Base-by-base conservation (phyloP, 1,140 invertebrate genomes). In the Steinernema feltiae region DNA sequence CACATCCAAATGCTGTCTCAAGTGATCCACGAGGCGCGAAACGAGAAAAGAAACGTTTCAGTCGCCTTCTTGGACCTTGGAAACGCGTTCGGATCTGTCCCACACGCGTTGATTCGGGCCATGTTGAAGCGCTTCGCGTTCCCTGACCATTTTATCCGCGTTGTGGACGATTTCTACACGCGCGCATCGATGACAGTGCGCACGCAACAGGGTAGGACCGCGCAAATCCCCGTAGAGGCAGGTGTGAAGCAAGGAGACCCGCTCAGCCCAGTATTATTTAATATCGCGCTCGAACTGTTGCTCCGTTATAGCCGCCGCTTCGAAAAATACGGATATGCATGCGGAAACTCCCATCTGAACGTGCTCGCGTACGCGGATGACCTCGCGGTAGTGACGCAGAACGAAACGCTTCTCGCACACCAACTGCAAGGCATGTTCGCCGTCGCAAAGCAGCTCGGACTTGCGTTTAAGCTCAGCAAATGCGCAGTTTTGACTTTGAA, bases 371-470 rank as follows among this genome's bases (percentile, higher is more conserved):
- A 83, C 35, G 53, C 84, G 41, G 82, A 74, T 24, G 72, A 53
- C 17, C 82, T 72, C 0, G 83, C 75, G 30, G 29, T 69, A 18
- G 69, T 72, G 32, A 46, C 72, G n/a, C 76, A 81, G 72, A 48
- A n/a, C 21, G 29, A 73, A 32, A 1, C n/a, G 48, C 27, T 1
- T 76, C 70, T 74, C 24, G n/a, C 7, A 15, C 0, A 24, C 73
- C 73, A 32, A 74, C 24, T 48, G 77, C 7, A 35, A 48, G 7
- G 80, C 78, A 83, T 82, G 77, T 84, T 82, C 80, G 75, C 69
- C 15, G 82, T 84, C 48, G 73, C 84, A 12, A 82, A 82, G 31
- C 48, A 72, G 1, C 70, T 82, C 21, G 82, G 82, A 31, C 53
- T 82, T 1, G 74, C 74, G 69, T 78, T 78, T 29, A 69, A 41